A percentile compares a stretch with the other conserved stretches of the same genome.
phyloP scores from a whole-genome alignment of 2,113 vertebrate species.

The Festucalex cinctus region DNA sequence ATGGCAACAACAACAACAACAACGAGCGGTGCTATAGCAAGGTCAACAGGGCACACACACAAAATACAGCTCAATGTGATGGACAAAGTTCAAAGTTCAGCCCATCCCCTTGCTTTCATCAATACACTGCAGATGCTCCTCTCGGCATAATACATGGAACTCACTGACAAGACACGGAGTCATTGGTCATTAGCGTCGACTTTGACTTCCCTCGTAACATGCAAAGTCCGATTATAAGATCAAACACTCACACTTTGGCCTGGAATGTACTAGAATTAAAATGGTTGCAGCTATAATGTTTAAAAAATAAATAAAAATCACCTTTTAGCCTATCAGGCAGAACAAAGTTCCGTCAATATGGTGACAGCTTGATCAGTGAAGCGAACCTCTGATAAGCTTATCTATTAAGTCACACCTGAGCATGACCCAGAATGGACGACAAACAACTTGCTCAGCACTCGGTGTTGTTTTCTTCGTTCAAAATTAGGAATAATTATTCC shows the following conservation, averaged over 20 bases:
- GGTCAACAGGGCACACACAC: not conserved
- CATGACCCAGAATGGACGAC: conserved; percentile 12
- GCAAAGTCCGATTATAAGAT: not conserved
- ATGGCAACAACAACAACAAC: not conserved
- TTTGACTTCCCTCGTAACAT: not conserved
- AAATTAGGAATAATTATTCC: not conserved
- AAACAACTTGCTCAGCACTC: not conserved
- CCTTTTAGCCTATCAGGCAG: conserved; percentile 31
- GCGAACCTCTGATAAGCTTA: conserved; percentile 35
- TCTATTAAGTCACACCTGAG: conserved; percentile 10
- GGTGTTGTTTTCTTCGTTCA: not conserved
- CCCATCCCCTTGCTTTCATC: not conserved
- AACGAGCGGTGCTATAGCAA: conserved; percentile 20
- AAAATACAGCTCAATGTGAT: conserved; percentile 18
- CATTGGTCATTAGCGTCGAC: not conserved
- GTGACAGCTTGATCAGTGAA: conserved; percentile 30
- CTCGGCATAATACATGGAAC: not conserved
- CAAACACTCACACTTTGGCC: not conserved
- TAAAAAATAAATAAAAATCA: conserved; percentile 7
- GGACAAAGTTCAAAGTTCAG: conserved; percentile 48
- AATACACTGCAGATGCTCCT: not conserved
- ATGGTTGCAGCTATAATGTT: not conserved
- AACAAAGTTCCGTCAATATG: conserved; percentile 47
- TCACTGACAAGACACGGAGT: not conserved
- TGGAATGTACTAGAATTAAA: not conserved